A percentile compares a stretch with the other conserved stretches of the same genome.
Conservation (phyloP, 2,797 vertebrate genomes). For the Cryptoblepharus egeriae region DNA sequence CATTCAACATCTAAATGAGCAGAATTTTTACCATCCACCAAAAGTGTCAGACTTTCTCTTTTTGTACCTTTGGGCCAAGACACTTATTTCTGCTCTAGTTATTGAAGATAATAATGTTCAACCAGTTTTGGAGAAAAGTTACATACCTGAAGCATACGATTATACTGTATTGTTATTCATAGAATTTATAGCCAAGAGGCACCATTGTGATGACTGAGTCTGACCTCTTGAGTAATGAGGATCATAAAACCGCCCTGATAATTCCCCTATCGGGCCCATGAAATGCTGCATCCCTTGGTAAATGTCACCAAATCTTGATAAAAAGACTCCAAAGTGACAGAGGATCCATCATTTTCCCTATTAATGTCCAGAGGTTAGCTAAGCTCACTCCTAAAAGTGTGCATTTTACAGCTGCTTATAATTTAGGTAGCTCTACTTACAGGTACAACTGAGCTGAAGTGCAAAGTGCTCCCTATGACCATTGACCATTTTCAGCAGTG, state of each 20-base stretch:
- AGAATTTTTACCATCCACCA: background rate
- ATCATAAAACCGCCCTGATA: background rate
- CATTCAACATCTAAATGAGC: background rate
- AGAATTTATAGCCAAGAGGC: constrained; percentile 22
- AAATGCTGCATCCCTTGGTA: background rate
- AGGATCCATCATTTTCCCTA: background rate
- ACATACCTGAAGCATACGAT: constrained; percentile 22
- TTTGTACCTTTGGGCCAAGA: background rate
- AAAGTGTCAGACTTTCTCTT: background rate
- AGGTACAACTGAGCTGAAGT: background rate
- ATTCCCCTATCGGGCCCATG: background rate
- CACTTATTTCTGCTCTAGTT: constrained; percentile 15
- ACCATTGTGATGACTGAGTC: background rate
- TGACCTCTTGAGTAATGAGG: constrained; percentile 13
- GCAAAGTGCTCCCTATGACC: background rate
- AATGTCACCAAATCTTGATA: constrained; percentile 9
- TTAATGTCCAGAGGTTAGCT: background rate
- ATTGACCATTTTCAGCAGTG: background rate
- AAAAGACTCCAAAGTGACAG: constrained; percentile 14
- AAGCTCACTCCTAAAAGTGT: background rate
- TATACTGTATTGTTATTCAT: constrained; percentile 1
- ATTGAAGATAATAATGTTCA: constrained; percentile 11
- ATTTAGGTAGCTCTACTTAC: background rate
- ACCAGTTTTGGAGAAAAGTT: background rate
- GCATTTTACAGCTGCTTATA: background rate